These are phyloP conservation scores for Clarias platycephalus DNA, from an alignment of 2,797 vertebrate species.

Conservation along the genomic window DNA sequence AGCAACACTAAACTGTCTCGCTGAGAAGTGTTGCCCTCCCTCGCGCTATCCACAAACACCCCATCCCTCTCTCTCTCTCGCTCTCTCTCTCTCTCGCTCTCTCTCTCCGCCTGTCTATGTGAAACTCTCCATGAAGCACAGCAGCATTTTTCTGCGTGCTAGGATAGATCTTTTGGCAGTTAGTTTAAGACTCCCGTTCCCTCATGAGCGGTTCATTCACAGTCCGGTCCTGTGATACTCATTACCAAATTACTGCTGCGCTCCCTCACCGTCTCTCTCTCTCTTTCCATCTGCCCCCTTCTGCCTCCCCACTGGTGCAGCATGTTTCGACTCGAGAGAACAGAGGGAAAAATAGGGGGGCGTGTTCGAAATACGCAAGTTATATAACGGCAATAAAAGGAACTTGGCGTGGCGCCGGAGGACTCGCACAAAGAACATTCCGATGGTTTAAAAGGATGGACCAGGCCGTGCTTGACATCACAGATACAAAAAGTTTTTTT, in stretches of 20 bases:
- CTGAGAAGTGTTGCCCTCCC: conserved; percentile 25
- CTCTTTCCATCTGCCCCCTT: conserved; percentile 38
- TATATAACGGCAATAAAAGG: conserved; percentile 50
- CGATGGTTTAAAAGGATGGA: conserved; percentile 12
- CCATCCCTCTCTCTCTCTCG: too few relatives aligned
- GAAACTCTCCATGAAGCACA: conserved; percentile 39
- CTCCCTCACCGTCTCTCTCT: conserved; percentile 33
- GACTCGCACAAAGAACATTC: conserved; percentile 16
- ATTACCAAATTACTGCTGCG: conserved; percentile 52
- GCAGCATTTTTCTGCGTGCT: conserved; percentile 20
- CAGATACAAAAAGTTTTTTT: not conserved
- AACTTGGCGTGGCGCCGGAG: conserved; percentile 24
- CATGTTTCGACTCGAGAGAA: conserved; percentile 13
- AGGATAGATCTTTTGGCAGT: conserved; percentile 41
- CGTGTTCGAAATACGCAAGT: conserved; percentile 39
- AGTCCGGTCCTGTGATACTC: conserved; percentile 52
- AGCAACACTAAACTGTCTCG: conserved; percentile 39
- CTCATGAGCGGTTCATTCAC: conserved; percentile 52
- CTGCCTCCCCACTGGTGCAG: conserved; percentile 34
- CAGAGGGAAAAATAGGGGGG: conserved; percentile 23
- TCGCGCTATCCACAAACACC: not conserved
- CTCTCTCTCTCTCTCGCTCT: not conserved
- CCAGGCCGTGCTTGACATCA: not conserved
- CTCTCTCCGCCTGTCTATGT: not conserved
- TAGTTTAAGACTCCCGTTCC: conserved; percentile 37